These are phyloP conservation scores for Drosophila cardini DNA, from an alignment of 1,140 invertebrate species.

Conservation along the genomic window DNA sequence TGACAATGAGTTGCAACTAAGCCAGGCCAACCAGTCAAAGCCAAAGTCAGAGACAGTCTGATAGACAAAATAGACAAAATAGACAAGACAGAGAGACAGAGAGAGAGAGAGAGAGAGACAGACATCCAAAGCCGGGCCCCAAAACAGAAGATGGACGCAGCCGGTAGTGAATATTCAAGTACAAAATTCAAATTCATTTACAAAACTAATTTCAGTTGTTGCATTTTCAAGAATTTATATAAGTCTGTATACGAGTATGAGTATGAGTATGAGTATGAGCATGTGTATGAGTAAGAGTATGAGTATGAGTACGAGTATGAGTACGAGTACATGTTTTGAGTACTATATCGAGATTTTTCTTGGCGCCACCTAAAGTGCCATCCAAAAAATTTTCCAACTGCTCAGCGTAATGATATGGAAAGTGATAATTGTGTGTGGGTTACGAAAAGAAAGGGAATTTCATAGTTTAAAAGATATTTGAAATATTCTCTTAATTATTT, in stretches of 20 bases:
- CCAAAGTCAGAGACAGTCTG: slow-evolving; percentile 15
- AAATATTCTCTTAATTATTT: background rate
- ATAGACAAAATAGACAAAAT: background rate
- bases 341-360: slow-evolving; percentile 67
- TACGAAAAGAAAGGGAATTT: slow-evolving; percentile 13
- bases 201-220: slow-evolving; percentile 83
- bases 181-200: slow-evolving; percentile 79
- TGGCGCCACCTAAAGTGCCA: slow-evolving; percentile 71
- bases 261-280: slow-evolving; percentile 22
- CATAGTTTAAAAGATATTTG: background rate
- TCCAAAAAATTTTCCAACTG: slow-evolving; percentile 49
- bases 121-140: slow-evolving; percentile 22
- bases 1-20: slow-evolving; percentile 83
- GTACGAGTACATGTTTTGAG: slow-evolving; percentile 26
- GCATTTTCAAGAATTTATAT: slow-evolving; percentile 62
- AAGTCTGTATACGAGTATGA: slow-evolving; percentile 31
- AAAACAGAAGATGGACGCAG: slow-evolving; percentile 53
- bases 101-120: slow-evolving; percentile 12
- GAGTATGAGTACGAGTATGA: slow-evolving; percentile 15
- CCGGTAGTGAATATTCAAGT: slow-evolving; percentile 76
- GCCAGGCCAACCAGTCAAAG: slow-evolving; percentile 61
- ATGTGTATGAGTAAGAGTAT: slow-evolving; percentile 7
- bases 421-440: slow-evolving; percentile 60
- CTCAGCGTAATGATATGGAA: slow-evolving; percentile 48
- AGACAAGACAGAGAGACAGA: background rate